Evolutionary conservation across 1,140 invertebrate genomes (phyloP).

Genomic region (Drosophila bifasciata): DNA sequence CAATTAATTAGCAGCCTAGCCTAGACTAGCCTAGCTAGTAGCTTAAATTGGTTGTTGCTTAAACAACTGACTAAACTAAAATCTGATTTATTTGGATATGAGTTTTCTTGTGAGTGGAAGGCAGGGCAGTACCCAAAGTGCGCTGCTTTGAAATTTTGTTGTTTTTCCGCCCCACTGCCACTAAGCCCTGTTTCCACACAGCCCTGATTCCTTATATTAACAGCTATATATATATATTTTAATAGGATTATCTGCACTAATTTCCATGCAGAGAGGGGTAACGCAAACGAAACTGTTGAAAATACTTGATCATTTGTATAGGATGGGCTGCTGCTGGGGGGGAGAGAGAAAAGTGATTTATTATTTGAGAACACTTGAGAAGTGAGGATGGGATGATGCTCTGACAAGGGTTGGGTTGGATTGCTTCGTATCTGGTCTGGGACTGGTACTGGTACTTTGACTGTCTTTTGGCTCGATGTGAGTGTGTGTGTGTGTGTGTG

Average conservation of each 20-base stretch:
- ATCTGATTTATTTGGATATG: background rate
- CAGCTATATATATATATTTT: constrained; percentile 17
- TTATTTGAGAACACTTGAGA: constrained; percentile 63
- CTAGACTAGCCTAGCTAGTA: constrained; percentile 2
- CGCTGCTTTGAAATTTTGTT: too few species aligned
- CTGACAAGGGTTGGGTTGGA: constrained; percentile 21
- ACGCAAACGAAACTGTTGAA: constrained; percentile 1
- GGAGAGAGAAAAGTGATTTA: constrained; percentile 66
- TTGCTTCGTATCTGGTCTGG: constrained; percentile 7
- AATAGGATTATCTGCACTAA: constrained; percentile 63
- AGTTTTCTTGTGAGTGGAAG: too few species aligned
- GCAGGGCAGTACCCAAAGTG: too few species aligned
- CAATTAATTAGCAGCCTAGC: constrained; percentile 20
- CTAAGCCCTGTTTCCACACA: constrained; percentile 1
- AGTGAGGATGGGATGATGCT: constrained; percentile 22
- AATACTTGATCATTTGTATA: constrained; percentile 35
- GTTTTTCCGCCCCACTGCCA: background rate
- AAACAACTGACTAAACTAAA: too few species aligned
- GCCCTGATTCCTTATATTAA: constrained; percentile 17
- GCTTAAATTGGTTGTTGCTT: too few species aligned
- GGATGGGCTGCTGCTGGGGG: background rate
- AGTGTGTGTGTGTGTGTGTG: constrained; percentile 13
- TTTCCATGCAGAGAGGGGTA: constrained; percentile 23
- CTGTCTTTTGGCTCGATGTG: constrained; percentile 18
- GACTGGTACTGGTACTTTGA: background rate